Conservation (phyloP, 2,797 vertebrate species). For the Uromys caudimaculatus region DNA sequence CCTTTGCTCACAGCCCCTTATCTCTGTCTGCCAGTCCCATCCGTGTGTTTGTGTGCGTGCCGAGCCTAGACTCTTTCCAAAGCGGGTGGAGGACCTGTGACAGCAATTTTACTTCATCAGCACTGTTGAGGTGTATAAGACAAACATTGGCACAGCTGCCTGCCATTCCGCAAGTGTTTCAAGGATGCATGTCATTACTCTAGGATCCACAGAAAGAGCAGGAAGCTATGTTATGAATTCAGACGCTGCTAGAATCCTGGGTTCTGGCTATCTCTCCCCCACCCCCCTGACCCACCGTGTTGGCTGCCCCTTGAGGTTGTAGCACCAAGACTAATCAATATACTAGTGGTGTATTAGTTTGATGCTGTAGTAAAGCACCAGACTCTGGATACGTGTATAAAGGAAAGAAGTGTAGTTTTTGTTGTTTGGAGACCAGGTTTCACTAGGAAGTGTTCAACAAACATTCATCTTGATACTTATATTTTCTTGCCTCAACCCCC, state of each 20-base stretch:
- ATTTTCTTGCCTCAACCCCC: neutral
- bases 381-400: neutral
- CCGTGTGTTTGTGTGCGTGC: neutral
- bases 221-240: neutral
- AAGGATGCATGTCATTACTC: neutral
- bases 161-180: neutral
- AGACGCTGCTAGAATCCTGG: neutral
- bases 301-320: neutral
- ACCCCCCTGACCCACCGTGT: rapidly evolving
- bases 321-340: neutral
- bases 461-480: neutral
- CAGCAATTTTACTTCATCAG: constrained; percentile 38
- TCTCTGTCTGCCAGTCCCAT: neutral
- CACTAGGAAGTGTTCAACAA: neutral
- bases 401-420: neutral
- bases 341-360: neutral
- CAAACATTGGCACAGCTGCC: neutral
- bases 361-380: neutral
- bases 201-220: neutral
- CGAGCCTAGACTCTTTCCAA: neutral
- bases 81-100: constrained; percentile 1
- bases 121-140: neutral
- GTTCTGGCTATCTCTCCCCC: neutral
- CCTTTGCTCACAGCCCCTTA: neutral
- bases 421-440: neutral